Evolutionary conservation across 1,140 invertebrate species (phyloP), one percentile per base, ranked within the genome.

Genomic region (Diplogasteroides magnus): DNA sequence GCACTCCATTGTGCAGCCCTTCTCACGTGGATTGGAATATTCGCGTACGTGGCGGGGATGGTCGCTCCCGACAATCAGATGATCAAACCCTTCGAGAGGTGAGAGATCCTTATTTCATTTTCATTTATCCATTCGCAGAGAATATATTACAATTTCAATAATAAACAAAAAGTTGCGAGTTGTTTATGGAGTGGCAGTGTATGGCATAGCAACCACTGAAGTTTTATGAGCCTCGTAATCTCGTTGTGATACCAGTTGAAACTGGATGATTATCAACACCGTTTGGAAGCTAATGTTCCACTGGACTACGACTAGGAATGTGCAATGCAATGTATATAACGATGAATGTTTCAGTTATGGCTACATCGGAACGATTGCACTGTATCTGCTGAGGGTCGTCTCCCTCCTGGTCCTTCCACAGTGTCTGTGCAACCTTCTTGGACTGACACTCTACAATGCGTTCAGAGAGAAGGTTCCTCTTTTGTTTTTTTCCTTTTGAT

Each of bases 341-440:
- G 37, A 48, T 19, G 37, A 0, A 61, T 23, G 26, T 77, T 82
- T 62, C 26, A 83, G 79, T 60, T 83, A 83, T 71, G 82, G 82
- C n/a, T 66, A 65, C 31, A 37, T 78, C 25, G 61, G 69, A 29
- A 77, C 91, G 28, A 78, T 90, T 57, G 78, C 89, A 61, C 86
- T 96, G 57, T 95, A 95, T 82, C 78, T 90, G 37, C 81, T 95
- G 60, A 86, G 93, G 68, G 87, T 90, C 64, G 84, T 94, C 3
- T 91, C 92, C 32, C 89, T 96, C 78, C 86, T 96, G 14, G 91
- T 92, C 25, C 72, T 85, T 31, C 85, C 85, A 32, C 86, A 87
- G 87, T 91, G 92, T 64, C 77, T 96, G 13, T 93, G 92, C 83
- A 97, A 97, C 84, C 92, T 94, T 82, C 86, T 91, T 69, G 94